Evolutionary conservation across 2,888 invertebrate species (phyloP).

Genomic region (Cylloceria caligata): DNA sequence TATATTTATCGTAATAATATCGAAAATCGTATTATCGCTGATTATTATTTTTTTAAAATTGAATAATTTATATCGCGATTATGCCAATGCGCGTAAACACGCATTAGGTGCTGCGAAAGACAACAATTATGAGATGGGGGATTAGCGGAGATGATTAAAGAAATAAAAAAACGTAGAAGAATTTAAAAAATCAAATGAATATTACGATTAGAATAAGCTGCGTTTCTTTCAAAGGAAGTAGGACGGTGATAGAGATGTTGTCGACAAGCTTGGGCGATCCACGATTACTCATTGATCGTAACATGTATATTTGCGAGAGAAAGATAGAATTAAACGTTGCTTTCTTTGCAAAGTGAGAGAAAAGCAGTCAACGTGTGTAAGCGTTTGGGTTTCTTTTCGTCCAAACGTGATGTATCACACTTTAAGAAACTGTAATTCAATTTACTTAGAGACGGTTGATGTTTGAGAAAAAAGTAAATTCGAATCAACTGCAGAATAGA

Average conservation of each 20-base stretch:
- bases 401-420: no score
- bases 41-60: neutral
- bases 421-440: no score
- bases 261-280: slow-evolving; percentile 4
- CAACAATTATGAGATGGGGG: neutral
- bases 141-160: no score
- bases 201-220: slow-evolving; percentile 13
- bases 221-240: slow-evolving; percentile 55
- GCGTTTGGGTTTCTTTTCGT: no score
- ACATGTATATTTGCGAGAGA: no score
- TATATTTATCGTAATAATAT: neutral
- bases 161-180: neutral
- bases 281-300: slow-evolving; percentile 31
- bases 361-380: no score
- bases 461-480: no score
- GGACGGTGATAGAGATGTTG: slow-evolving; percentile 13
- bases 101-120: neutral
- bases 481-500: no score
- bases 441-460: no score
- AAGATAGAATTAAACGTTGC: no score
- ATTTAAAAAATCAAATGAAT: neutral
- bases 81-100: neutral
- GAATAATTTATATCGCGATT: neutral
- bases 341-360: no score
- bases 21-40: neutral